A percentile compares a stretch with the other conserved stretches of the same genome.
phyloP scores from a whole-genome alignment of 1,140 invertebrate species.

The Cyclina sinensis region DNA sequence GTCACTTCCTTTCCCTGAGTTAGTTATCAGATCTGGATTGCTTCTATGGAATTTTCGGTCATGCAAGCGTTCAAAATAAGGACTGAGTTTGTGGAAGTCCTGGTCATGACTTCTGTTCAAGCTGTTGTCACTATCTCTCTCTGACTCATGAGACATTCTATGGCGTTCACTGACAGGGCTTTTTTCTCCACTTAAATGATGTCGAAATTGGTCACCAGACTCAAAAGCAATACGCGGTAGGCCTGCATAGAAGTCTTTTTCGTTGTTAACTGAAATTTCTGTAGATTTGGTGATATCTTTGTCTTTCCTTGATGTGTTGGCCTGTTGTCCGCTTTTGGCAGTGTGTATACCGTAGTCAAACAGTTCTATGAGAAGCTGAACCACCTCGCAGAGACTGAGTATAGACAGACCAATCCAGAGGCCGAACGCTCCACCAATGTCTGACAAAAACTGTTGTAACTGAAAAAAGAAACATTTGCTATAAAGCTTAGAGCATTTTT shows the following conservation, averaged over 20 bases:
- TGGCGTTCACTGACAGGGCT: background rate
- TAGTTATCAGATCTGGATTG: background rate
- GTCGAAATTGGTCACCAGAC: background rate
- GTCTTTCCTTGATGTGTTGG: background rate
- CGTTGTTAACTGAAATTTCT: background rate
- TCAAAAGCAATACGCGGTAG: background rate
- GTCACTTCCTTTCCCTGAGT: background rate
- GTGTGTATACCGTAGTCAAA: background rate
- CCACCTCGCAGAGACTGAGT: conserved; percentile 74
- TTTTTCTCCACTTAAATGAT: background rate
- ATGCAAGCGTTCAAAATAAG: background rate
- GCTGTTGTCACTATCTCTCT: background rate
- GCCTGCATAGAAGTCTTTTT: background rate
- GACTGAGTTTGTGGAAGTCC: background rate
- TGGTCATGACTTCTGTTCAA: background rate
- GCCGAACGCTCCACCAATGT: conserved; percentile 78
- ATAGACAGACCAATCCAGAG: conserved; percentile 79
- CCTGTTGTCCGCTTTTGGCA: background rate
- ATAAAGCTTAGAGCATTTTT: too few relatives aligned
- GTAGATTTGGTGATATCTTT: background rate
- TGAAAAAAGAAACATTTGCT: background rate
- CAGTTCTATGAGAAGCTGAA: conserved; percentile 69
- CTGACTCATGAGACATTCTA: background rate
- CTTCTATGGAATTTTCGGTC: background rate
- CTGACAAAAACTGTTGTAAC: conserved; percentile 70